A percentile compares a stretch with the other conserved stretches of the same genome.
These are phyloP conservation scores for Neodiprion lecontei DNA, from an alignment of 1,140 invertebrate species.

Conservation along the genomic window DNA sequence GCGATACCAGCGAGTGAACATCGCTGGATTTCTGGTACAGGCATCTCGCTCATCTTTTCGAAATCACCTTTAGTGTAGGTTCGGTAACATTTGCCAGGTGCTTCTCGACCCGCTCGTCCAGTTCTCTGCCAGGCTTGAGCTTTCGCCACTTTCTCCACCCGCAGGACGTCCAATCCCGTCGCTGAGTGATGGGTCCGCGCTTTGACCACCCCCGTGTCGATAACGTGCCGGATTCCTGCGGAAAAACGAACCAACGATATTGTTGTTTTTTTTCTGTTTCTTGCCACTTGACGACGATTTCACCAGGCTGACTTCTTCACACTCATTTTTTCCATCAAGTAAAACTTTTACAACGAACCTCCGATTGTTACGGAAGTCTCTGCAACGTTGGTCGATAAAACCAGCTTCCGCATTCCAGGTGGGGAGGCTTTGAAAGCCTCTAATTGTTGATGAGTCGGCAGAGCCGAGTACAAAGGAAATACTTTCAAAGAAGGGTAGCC, in stretches of 20 bases:
- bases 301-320: neutral
- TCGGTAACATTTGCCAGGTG: constrained; percentile 83
- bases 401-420: constrained; percentile 80
- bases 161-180: constrained; percentile 85
- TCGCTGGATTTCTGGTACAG: constrained; percentile 87
- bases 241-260: neutral
- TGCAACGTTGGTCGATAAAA: constrained; percentile 97
- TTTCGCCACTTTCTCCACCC: constrained; percentile 84
- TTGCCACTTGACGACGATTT: neutral
- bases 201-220: constrained; percentile 96
- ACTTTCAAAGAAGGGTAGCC: constrained; percentile 69
- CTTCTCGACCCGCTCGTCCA: constrained; percentile 89
- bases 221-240: constrained; percentile 87
- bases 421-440: constrained; percentile 77
- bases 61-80: constrained; percentile 80
- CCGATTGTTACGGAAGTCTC: constrained; percentile 97
- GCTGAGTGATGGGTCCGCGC: constrained; percentile 79
- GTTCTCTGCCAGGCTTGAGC: constrained; percentile 92
- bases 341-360: constrained; percentile 36
- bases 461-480: constrained; percentile 83
- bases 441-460: constrained; percentile 79
- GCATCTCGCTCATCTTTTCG: constrained; percentile 72
- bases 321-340: constrained; percentile 2
- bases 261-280: neutral
- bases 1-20: constrained; percentile 79